These are phyloP conservation scores for Thaumetopoea pityocampa DNA, from an alignment of 1,140 invertebrate species.

Conservation along the genomic window DNA sequence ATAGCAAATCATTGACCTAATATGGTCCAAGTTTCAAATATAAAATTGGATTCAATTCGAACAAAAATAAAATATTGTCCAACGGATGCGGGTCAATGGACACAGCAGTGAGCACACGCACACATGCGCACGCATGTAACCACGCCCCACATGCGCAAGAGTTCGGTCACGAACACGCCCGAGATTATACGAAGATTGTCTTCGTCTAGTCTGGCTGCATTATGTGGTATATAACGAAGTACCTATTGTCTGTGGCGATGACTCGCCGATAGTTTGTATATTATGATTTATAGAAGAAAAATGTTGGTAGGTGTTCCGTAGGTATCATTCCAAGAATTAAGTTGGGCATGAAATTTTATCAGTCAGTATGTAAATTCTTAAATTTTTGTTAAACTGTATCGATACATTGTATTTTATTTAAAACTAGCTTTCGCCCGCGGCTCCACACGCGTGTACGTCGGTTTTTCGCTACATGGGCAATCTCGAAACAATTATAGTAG, in stretches of 20 bases:
- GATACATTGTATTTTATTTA: no score
- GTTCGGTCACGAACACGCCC: constrained; percentile 52
- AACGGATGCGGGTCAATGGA: constrained; percentile 31
- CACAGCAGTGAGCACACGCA: constrained; percentile 23
- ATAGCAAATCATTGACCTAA: no score
- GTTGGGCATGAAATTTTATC: constrained; percentile 14
- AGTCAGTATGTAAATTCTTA: constrained; percentile 13
- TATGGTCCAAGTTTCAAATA: no score
- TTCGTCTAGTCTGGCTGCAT: constrained; percentile 32
- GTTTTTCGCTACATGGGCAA: no score
- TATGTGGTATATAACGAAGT: constrained; percentile 26
- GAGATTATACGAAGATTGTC: constrained; percentile 58
- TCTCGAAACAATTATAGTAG: no score
- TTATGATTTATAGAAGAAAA: constrained; percentile 19
- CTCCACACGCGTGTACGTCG: no score
- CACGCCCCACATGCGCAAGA: constrained; percentile 40
- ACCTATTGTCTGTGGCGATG: constrained; percentile 26
- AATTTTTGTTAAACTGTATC: no score
- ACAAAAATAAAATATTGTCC: constrained; percentile 6
- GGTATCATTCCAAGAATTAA: constrained; percentile 15
- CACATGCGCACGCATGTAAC: constrained; percentile 17
- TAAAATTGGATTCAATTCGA: no score
- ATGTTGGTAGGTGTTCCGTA: constrained; percentile 13
- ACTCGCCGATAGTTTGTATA: constrained; percentile 14
- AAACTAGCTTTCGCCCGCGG: no score